Base-by-base conservation (phyloP, 2,113 vertebrate species). In the Callipepla squamata region DNA sequence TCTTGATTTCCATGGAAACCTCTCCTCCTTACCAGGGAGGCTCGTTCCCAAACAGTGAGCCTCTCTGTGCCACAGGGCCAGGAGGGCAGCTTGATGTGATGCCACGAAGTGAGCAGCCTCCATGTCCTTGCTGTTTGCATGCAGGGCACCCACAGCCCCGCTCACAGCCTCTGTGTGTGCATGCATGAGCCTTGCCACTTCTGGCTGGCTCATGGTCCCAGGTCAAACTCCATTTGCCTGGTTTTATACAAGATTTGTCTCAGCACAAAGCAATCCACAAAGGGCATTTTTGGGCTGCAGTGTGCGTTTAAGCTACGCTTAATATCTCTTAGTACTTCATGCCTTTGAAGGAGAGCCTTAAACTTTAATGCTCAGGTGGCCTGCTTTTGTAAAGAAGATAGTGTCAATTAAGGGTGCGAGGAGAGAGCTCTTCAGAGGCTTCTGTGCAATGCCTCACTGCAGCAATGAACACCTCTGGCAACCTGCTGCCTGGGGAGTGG, bases 1-100 rank as follows among this genome's bases (percentile, higher is more conserved):
- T 97, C 97, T 89, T 90, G 91, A 98, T 98, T 98, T 97, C 97
- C 97, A 98, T 98, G 97, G 98, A 93, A 98, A 98, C 97, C 68
- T 92, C 85, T 96, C 93, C 92, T 40, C 86, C 72, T 80, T 86
- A 47, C 77, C 96, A 83, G 26, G 93, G 94, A 96, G 95, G 95
- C 96, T 59, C 90, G 84, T 97, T 98, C 85, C 95, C 97, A 96
- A 90, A 88, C 93, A 96, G 96, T 15, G 42, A 92, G 94, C 78
- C 93, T 96, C 59, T 18, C 92, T 88, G 92, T 94, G 92, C 96
- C 83, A 66, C 77, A 80, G 87, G 85, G 69, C 68, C 38, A 91
- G 11, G 38, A 22, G 80, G 67, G 51, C 76, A 90, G 95, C 86
- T 86, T 62, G 42, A 68, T 81, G 70, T 34, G 74, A 62, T 1